Percentiles rank a stretch among this genome's conserved stretches.
Evolutionary conservation across 2,797 vertebrate species (phyloP).

Genomic region (Cuculus canorus): DNA sequence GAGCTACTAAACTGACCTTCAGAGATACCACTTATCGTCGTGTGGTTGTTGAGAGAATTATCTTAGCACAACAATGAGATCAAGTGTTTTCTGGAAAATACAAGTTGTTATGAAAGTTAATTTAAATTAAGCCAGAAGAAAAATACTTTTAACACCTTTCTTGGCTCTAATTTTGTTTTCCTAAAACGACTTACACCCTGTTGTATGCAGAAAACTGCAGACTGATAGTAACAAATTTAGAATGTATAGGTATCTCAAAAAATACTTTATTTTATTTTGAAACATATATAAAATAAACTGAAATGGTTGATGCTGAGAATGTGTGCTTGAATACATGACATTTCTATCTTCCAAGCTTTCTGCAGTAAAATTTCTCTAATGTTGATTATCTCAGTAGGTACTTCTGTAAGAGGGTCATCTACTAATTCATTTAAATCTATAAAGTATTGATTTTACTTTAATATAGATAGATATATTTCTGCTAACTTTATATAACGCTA

Average conservation of each 20-base stretch:
- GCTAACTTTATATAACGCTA: neutral
- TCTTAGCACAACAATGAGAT: too few relatives aligned
- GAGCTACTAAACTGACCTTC: neutral
- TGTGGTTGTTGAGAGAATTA: neutral
- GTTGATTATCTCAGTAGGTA: neutral
- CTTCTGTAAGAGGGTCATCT: neutral
- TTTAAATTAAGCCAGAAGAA: neutral
- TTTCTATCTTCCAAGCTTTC: neutral
- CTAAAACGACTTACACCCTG: neutral
- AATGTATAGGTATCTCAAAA: neutral
- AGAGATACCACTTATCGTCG: accelerated
- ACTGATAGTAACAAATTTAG: neutral
- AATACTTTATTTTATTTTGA: neutral
- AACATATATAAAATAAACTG: neutral
- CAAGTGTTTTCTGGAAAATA: neutral
- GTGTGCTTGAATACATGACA: neutral
- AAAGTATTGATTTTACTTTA: neutral
- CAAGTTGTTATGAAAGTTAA: neutral
- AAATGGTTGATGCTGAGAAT: neutral
- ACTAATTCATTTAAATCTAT: neutral
- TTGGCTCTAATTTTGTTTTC: neutral
- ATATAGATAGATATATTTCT: neutral
- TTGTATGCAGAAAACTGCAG: neutral
- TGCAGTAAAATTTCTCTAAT: neutral
- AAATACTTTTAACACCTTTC: too few relatives aligned